Base-by-base conservation (phyloP, 2,888 invertebrate genomes). In the Fragum fragum region DNA sequence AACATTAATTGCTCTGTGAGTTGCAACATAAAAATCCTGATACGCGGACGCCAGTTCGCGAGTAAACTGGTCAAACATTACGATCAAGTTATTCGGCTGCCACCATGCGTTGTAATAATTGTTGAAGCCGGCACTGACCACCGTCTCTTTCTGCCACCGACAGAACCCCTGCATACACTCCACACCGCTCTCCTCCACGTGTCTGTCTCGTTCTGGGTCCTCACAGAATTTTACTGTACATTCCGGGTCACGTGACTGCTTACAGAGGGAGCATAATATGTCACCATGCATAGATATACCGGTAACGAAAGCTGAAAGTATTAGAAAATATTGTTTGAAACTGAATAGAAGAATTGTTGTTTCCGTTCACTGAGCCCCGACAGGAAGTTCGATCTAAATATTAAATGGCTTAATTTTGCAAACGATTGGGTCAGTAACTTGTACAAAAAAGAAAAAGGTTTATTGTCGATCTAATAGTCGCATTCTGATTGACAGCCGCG, bases 251-350 rank as follows among this genome's bases (percentile, higher is more conserved):
- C 71, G 69, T 0, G 80, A 61, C 18, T 78, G 77, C 73, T 85
- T 82, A 55, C 85, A 85, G 42, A 82, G 57, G 23, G 85, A 85
- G 26, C 85, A 85, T 0, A 85, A 70, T n/a, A 85, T 80, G 61
- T 85, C 85, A 1, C 81, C 78, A 21, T 85, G 83, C n/a, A 80
- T 42, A 6, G 85, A 74, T 1, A 75, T 71, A 3, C 82, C 80
- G 1, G 85, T 82, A 0, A 79, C 85, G 55, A 85, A 85, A 0
- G 82, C 85, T 75, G 80, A 23, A 76, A 79, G 28, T 36, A 36
- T 3, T 9, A 36, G 32, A 36, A 36, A 36, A 36, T n/a, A n/a
- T n/a, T n/a, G n/a, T n/a, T n/a, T n/a, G n/a, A n/a, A n/a, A n/a
- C n/a, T n/a, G n/a, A n/a, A n/a, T n/a, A n/a, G n/a, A n/a, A n/a